Evolutionary conservation across 2,888 invertebrate species (phyloP).

Genomic region (Spilosoma lubricipeda): DNA sequence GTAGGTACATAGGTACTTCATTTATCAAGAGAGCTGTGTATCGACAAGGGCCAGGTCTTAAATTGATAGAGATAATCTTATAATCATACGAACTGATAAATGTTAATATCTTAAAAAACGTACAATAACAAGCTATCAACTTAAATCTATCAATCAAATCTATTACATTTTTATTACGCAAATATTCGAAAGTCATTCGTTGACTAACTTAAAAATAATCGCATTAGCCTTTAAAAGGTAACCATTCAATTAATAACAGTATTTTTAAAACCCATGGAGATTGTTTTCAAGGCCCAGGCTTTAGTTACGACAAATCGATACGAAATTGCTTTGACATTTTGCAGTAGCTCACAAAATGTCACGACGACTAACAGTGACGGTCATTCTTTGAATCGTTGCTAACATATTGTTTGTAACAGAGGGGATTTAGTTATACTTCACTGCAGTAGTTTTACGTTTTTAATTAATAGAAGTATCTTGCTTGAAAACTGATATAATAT

Average conservation of each 20-base stretch:
- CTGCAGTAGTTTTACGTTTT: no score
- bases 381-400: slow-evolving; percentile 38
- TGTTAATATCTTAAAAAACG: not conserved
- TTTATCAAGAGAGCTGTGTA: not conserved
- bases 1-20: not conserved
- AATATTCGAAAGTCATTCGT: not conserved
- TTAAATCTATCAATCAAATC: not conserved
- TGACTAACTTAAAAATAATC: not conserved
- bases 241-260: not conserved
- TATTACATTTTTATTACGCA: not conserved
- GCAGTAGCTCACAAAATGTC: slow-evolving; percentile 42
- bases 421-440: not conserved
- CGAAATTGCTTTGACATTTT: slow-evolving; percentile 50
- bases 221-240: not conserved
- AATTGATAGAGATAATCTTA: not conserved
- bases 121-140: not conserved
- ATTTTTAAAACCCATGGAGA: slow-evolving; percentile 12
- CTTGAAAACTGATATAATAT: no score
- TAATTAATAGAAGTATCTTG: no score
- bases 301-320: slow-evolving; percentile 48
- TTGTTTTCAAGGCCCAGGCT: slow-evolving; percentile 31
- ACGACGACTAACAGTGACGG: slow-evolving; percentile 15
- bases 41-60: not conserved
- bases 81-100: not conserved
- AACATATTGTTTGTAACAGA: not conserved